Percentiles rank a stretch among this genome's conserved stretches.
Evolutionary conservation across 2,888 invertebrate genomes (phyloP).

Genomic region (Ochropleura plecta): DNA sequence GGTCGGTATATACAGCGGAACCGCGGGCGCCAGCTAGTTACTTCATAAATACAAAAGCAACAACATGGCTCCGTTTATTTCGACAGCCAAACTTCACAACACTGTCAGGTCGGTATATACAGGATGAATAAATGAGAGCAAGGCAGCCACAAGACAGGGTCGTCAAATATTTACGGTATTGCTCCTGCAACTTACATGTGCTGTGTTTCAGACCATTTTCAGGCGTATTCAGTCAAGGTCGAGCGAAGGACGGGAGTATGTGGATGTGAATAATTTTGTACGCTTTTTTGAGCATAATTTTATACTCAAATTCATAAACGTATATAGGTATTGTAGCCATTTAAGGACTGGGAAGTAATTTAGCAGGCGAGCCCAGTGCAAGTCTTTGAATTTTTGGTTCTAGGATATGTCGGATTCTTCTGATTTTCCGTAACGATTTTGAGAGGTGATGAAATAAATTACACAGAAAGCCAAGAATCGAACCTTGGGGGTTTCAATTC

Average conservation of each 20-base stretch:
- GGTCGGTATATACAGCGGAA: slow-evolving; percentile 2
- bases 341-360: background rate
- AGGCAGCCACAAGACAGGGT: slow-evolving; percentile 47
- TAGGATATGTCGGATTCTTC: background rate
- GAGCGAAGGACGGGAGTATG: slow-evolving; percentile 3
- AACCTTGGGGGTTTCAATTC: too few relatives aligned
- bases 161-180: slow-evolving; percentile 56
- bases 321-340: background rate
- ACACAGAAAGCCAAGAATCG: background rate
- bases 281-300: background rate
- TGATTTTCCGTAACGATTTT: too few relatives aligned
- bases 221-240: slow-evolving; percentile 34
- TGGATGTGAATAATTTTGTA: background rate
- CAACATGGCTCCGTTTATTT: slow-evolving; percentile 8
- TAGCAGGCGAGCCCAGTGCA: background rate
- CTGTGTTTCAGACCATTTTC: slow-evolving; percentile 31
- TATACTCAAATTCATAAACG: slow-evolving; percentile 1
- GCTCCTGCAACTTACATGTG: slow-evolving; percentile 35
- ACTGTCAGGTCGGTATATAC: slow-evolving; percentile 11
- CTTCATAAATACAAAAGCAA: background rate
- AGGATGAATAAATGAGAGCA: slow-evolving; percentile 59
- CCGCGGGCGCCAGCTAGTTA: too few relatives aligned
- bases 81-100: slow-evolving; percentile 19
- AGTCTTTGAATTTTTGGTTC: background rate
- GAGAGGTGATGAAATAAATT: background rate